phyloP scores from a whole-genome alignment of 2,113 vertebrate genomes.

The Andinoacara biseriatus region DNA sequence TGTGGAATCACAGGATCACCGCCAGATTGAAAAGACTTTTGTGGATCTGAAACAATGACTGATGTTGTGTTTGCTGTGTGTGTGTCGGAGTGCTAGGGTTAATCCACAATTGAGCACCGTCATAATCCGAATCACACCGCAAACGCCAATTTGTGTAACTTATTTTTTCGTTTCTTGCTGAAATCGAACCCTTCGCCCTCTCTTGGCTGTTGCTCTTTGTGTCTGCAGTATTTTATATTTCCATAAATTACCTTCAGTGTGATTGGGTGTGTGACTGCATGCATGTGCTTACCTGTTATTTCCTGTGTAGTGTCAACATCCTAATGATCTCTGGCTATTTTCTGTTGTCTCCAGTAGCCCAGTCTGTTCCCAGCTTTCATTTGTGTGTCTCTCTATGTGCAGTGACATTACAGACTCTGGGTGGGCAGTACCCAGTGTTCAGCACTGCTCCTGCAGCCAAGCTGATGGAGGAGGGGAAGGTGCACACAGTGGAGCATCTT shows the following conservation, averaged over 20 bases:
- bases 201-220: background rate
- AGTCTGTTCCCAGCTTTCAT: slow-evolving; percentile 46
- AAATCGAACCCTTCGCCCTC: slow-evolving; percentile 15
- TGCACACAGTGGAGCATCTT: slow-evolving; percentile 93
- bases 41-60: slow-evolving; percentile 71
- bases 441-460: slow-evolving; percentile 87
- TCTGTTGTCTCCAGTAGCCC: background rate
- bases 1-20: slow-evolving; percentile 58
- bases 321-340: background rate
- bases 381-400: slow-evolving; percentile 54
- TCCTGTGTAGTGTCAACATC: background rate
- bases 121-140: slow-evolving; percentile 77
- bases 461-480: slow-evolving; percentile 94
- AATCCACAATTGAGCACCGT: slow-evolving; percentile 62
- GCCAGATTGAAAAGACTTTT: slow-evolving; percentile 66
- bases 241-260: slow-evolving; percentile 1
- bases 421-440: slow-evolving; percentile 94
- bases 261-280: slow-evolving; percentile 14
- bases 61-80: slow-evolving; percentile 50
- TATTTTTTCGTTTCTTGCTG: slow-evolving; percentile 23
- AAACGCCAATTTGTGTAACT: slow-evolving; percentile 62
- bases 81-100: slow-evolving; percentile 47
- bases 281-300: background rate
- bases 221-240: background rate
- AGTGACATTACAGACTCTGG: slow-evolving; percentile 91